Evolutionary conservation across 2,888 invertebrate species (phyloP), one percentile per base, ranked within the genome.

Genomic region (Himalopsyche anomala): DNA sequence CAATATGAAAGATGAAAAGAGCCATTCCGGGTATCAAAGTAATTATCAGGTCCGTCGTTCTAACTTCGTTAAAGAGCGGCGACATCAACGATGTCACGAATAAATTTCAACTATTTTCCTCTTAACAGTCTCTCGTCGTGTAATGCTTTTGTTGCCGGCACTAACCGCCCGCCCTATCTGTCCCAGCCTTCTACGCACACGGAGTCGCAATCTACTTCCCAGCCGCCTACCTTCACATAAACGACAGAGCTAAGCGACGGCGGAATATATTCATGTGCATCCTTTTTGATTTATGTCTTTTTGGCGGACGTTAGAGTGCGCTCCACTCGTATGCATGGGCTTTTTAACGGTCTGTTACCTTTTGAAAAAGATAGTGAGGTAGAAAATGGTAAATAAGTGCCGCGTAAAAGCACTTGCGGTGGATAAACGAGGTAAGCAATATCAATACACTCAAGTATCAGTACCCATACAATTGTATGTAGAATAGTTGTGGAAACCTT

Each of bases 241-340:
- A 28, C 51, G 74, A 83, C 19, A 28, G 0, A 56, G 62, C 62
- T 28, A 28, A 28, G 62, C 62, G 80, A 40, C 80, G 51, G 79
- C 85, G 86, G 81, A 86, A 86, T 83, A 86, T 86, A 86, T 86
- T 86, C 86, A 86, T 86, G 86, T 86, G 86, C 86, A 86, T 86
- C 83, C 83, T 86, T 84, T 84, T 56, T 86, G 86, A 86, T 86
- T 86, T 86, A 86, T 86, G 86, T 84, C 62, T 84, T 86, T 86
- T 81, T 40, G 83, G 81, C 80, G 84, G 86, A 80, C 86, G 86
- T 84, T 86, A 83, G 85, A 54, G 83, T 62, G 62, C 62, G 62
- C 62, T 62, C 62, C 19, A 28, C 62, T 19, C 62, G 28, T 62
- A 62, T 62, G 62, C 62, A 62, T 62, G 28, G 62, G 19, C 19